Conservation (phyloP, 2,888 invertebrate species). For the Trachelus stipa region DNA sequence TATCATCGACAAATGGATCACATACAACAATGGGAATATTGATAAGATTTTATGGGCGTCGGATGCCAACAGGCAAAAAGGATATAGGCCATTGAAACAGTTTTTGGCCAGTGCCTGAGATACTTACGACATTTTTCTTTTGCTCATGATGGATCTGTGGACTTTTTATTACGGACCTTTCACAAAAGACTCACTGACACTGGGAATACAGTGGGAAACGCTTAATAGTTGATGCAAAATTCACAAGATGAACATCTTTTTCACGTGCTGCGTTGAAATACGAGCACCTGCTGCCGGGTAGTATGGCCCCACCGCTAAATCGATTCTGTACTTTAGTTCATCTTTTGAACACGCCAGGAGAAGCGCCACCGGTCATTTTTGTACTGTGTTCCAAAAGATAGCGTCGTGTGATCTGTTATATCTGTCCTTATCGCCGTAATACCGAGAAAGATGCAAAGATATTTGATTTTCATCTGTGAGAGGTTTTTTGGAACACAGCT, state of each 20-base stretch:
- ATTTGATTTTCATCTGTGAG: neutral
- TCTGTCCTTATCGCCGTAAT: neutral
- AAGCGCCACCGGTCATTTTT: neutral
- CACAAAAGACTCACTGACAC: neutral
- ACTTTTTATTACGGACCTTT: neutral
- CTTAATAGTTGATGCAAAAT: neutral
- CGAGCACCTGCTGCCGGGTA: constrained; percentile 21
- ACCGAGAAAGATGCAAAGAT: neutral
- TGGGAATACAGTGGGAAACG: neutral
- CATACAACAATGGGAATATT: constrained; percentile 8
- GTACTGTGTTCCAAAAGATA: neutral
- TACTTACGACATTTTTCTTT: constrained; percentile 66
- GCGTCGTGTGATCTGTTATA: neutral
- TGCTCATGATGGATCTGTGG: constrained; percentile 52
- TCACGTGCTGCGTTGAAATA: constrained; percentile 2
- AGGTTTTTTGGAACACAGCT: neutral
- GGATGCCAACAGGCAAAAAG: neutral
- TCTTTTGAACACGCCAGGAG: neutral
- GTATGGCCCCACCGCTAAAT: constrained; percentile 32
- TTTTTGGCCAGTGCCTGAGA: constrained; percentile 12
- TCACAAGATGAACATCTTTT: neutral
- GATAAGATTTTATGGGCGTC: constrained; percentile 13
- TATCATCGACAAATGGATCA: neutral
- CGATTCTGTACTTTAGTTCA: constrained; percentile 59
- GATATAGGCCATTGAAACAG: neutral